Evolutionary conservation across 2,888 invertebrate genomes (phyloP).

Genomic region (Archaeoteleia sp.): DNA sequence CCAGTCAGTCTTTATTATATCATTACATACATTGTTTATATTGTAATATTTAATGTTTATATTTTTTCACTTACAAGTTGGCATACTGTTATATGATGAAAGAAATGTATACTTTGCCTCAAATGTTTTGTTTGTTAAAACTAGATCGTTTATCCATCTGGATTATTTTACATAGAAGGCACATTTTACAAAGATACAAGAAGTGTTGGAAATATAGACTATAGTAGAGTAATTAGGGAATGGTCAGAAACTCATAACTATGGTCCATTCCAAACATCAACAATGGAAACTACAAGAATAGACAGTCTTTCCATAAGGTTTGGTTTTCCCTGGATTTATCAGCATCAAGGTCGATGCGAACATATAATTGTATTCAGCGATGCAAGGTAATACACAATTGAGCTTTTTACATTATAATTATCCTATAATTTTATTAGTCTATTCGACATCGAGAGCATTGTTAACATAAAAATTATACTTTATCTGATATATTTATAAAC

Average conservation of each 20-base stretch:
- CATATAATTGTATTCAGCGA: conserved; percentile 90
- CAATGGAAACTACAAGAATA: conserved; percentile 77
- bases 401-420: conserved; percentile 5
- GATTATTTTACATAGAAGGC: conserved; percentile 86
- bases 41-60: too few relatives aligned
- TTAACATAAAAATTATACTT: too few relatives aligned
- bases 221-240: conserved; percentile 79
- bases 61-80: too few relatives aligned
- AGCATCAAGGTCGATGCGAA: conserved; percentile 95
- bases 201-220: conserved; percentile 78
- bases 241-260: conserved; percentile 78
- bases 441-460: too few relatives aligned
- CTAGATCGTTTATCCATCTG: conserved; percentile 82
- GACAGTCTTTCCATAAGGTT: conserved; percentile 74
- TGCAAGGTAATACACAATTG: conserved; percentile 77
- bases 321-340: conserved; percentile 86
- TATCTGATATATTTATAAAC: too few relatives aligned
- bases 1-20: too few relatives aligned
- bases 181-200: conserved; percentile 87
- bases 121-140: conserved; percentile 56
- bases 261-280: conserved; percentile 76
- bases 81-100: too few relatives aligned
- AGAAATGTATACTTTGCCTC: too few relatives aligned
- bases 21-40: too few relatives aligned
- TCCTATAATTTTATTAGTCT: too few relatives aligned